A percentile compares a stretch with the other conserved stretches of the same genome.
Conservation (phyloP, 2,113 vertebrate genomes). For the Bucco capensis region DNA sequence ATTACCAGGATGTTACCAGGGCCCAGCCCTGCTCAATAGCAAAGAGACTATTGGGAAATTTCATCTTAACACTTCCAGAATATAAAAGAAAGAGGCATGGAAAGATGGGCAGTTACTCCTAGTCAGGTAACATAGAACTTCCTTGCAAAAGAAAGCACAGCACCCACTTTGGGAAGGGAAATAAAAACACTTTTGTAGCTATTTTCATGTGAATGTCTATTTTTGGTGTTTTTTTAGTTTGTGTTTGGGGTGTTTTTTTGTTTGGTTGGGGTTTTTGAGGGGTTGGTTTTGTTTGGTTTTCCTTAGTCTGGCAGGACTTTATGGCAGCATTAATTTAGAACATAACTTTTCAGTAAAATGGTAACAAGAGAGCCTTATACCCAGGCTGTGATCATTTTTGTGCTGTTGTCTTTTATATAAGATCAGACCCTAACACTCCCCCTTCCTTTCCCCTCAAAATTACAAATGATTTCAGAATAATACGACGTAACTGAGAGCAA, state of each 20-base stretch:
- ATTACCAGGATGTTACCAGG: accelerated
- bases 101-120: not conserved
- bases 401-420: not conserved
- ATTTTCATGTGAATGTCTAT: not conserved
- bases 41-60: not conserved
- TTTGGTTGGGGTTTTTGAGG: too few species aligned
- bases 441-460: not conserved
- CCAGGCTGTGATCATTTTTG: not conserved
- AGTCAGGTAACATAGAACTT: not conserved
- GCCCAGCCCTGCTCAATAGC: not conserved
- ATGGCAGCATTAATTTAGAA: not conserved
- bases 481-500: not conserved
- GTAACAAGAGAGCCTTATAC: not conserved
- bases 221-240: not conserved
- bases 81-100: not conserved
- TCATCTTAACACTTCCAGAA: not conserved
- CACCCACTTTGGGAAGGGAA: not conserved
- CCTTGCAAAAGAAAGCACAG: not conserved
- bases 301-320: not conserved
- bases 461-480: not conserved
- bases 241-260: too few species aligned
- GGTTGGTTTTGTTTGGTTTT: not conserved
- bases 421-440: not conserved
- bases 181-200: not conserved
- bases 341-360: not conserved